Evolutionary conservation across 2,113 vertebrate genomes (phyloP).

Genomic region (Motacilla alba): DNA sequence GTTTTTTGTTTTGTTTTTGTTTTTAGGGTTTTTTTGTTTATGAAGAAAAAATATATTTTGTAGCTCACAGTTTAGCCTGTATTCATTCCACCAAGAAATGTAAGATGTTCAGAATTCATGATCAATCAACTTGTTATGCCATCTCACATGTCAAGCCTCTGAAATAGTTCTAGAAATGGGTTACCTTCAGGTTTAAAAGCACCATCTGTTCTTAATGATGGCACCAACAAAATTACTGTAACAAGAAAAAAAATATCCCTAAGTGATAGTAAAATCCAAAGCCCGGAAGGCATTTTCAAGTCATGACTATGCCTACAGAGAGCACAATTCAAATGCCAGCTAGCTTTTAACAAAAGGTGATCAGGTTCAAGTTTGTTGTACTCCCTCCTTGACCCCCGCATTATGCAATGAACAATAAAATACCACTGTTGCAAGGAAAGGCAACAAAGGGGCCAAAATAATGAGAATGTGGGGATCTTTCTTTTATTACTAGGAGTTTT

Average conservation of each 20-base stretch:
- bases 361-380: background rate
- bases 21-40: background rate
- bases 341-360: background rate
- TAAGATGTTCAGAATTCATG: background rate
- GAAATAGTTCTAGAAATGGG: slow-evolving; percentile 6
- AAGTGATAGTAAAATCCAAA: background rate
- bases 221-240: background rate
- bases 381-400: fast-evolving
- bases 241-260: background rate
- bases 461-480: background rate
- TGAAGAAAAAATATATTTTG: background rate
- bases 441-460: background rate
- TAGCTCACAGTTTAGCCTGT: background rate
- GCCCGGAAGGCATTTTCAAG: background rate
- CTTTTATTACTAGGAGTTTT: background rate
- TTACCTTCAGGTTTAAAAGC: slow-evolving; percentile 15
- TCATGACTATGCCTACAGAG: background rate
- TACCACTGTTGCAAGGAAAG: background rate
- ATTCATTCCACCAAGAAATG: background rate
- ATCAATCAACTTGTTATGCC: background rate
- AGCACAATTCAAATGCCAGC: background rate
- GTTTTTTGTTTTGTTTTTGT: background rate
- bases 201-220: background rate
- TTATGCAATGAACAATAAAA: background rate
- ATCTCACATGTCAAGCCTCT: background rate